These are phyloP conservation scores for Antechinus flavipes DNA, from an alignment of 2,113 vertebrate genomes.

Conservation along the genomic window DNA sequence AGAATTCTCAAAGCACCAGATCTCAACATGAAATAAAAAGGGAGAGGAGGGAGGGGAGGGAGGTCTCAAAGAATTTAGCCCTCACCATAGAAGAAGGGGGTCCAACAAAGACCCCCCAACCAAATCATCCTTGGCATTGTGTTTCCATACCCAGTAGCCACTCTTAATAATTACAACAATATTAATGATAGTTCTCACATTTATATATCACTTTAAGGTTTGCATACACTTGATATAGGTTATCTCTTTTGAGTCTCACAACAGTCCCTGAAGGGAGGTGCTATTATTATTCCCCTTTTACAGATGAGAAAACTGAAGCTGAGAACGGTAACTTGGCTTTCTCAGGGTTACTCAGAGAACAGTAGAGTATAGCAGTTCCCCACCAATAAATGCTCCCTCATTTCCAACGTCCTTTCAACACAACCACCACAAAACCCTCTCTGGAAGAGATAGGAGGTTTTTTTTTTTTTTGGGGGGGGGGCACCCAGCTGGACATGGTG, in stretches of 20 bases:
- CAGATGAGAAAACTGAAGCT: neutral
- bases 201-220: neutral
- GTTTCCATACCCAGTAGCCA: neutral
- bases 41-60: neutral
- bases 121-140: slow-evolving; percentile 26
- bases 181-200: neutral
- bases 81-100: neutral
- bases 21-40: neutral
- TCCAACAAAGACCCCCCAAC: neutral
- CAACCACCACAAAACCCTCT: neutral
- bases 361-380: neutral
- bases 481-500: neutral
- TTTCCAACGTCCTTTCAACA: neutral
- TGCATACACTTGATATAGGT: neutral
- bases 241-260: neutral
- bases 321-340: neutral
- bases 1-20: slow-evolving; percentile 14
- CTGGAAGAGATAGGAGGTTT: neutral
- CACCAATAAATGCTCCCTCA: neutral
- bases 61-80: neutral
- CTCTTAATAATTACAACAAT: neutral
- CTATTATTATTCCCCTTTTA: neutral
- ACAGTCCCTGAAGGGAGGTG: neutral
- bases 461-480: too few relatives aligned
- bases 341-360: neutral